These are phyloP conservation scores for Brenthis hecate DNA, from an alignment of 2,888 invertebrate genomes.

Conservation along the genomic window DNA sequence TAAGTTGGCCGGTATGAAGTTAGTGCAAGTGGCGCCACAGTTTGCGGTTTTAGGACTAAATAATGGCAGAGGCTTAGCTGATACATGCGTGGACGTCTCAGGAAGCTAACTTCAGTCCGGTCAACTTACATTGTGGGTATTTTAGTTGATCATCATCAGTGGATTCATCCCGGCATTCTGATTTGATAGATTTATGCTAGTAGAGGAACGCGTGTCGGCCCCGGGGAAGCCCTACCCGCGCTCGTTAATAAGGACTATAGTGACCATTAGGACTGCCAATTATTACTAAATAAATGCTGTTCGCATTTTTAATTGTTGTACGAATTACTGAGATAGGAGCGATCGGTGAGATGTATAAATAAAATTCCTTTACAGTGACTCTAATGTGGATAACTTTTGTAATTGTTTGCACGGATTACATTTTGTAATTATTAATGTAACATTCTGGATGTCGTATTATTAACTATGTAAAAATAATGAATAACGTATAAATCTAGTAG, in stretches of 20 bases:
- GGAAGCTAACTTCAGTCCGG: too few species aligned
- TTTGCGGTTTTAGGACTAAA: too few species aligned
- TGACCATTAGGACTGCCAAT: constrained; percentile 74
- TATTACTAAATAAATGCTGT: constrained; percentile 65
- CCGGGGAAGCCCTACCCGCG: constrained; percentile 34
- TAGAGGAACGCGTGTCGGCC: constrained; percentile 30
- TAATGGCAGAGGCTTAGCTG: too few species aligned
- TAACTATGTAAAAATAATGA: constrained; percentile 72
- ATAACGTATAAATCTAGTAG: constrained; percentile 74
- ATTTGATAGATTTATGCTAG: constrained; percentile 33
- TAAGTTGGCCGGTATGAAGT: too few species aligned
- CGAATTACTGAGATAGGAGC: constrained; percentile 71
- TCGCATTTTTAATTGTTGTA: constrained; percentile 67
- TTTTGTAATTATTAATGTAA: constrained; percentile 79
- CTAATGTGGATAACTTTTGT: constrained; percentile 56
- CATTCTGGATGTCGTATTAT: constrained; percentile 77
- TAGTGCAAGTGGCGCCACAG: too few species aligned
- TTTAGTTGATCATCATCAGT: constrained; percentile 21
- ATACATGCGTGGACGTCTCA: too few species aligned
- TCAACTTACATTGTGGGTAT: constrained; percentile 9
- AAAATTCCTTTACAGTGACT: constrained; percentile 56
- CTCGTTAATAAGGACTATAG: constrained; percentile 54
- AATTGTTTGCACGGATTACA: constrained; percentile 77
- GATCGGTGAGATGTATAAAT: constrained; percentile 56
- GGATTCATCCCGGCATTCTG: constrained; percentile 26